phyloP scores from a whole-genome alignment of 2,113 vertebrate species.

The human region DNA sequence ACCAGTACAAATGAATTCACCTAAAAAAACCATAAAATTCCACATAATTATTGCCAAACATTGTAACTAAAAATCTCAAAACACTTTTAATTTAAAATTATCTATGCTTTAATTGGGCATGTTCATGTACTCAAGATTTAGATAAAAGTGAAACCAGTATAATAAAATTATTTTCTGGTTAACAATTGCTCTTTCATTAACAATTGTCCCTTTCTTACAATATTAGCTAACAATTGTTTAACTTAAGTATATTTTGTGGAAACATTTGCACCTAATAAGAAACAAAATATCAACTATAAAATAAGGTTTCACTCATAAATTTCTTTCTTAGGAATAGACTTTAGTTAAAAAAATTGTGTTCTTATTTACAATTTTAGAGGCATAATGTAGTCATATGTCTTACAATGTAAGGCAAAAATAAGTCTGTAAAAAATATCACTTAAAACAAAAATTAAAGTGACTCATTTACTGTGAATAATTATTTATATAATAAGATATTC shows the following conservation, averaged over 20 bases:
- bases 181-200: neutral
- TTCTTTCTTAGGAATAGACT: neutral
- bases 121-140: neutral
- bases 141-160: neutral
- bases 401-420: too few species aligned
- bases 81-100: conserved; percentile 13
- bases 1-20: neutral
- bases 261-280: neutral
- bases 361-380: too few species aligned
- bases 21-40: neutral
- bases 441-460: too few species aligned
- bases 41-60: neutral
- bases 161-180: neutral
- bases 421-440: too few species aligned
- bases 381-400: too few species aligned
- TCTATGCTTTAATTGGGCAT: neutral
- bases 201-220: neutral
- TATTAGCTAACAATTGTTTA: neutral
- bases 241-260: neutral
- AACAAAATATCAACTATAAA: neutral
- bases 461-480: too few species aligned
- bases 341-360: neutral
- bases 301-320: neutral
- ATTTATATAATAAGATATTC: too few species aligned
- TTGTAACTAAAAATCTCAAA: neutral